phyloP scores from a whole-genome alignment of 2,888 invertebrate species.

The Rhaphigaster nebulosa region DNA sequence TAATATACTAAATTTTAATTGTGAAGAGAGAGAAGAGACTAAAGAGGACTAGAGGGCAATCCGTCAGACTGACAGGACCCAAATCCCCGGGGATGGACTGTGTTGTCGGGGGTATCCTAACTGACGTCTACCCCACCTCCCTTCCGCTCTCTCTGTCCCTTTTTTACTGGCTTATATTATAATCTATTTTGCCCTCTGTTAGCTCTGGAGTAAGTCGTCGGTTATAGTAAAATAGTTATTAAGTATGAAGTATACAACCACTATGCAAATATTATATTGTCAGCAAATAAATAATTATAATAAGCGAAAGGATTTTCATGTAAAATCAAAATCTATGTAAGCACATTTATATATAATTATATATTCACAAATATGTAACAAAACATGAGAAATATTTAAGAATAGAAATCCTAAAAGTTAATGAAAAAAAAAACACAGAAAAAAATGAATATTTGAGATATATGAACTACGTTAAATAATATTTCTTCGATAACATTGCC shows the following conservation, averaged over 20 bases:
- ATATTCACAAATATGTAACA: too few relatives aligned
- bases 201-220: neutral
- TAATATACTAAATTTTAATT: neutral
- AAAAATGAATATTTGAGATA: too few relatives aligned
- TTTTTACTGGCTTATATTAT: neutral
- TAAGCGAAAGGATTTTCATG: too few relatives aligned
- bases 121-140: neutral
- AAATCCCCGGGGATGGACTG: slow-evolving; percentile 3
- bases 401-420: too few relatives aligned
- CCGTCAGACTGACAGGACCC: neutral
- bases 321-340: too few relatives aligned
- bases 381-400: too few relatives aligned
- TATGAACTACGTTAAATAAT: too few relatives aligned
- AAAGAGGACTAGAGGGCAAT: neutral
- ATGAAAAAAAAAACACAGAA: too few relatives aligned
- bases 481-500: too few relatives aligned
- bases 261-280: neutral
- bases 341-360: too few relatives aligned
- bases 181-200: neutral
- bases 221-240: neutral
- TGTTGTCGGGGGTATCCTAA: slow-evolving; percentile 23
- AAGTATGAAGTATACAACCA: neutral
- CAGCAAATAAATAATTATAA: too few relatives aligned
- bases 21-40: neutral
- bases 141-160: neutral